phyloP scores from a whole-genome alignment of 2,113 vertebrate genomes.

The Oncorhynchus gorbuscha region DNA sequence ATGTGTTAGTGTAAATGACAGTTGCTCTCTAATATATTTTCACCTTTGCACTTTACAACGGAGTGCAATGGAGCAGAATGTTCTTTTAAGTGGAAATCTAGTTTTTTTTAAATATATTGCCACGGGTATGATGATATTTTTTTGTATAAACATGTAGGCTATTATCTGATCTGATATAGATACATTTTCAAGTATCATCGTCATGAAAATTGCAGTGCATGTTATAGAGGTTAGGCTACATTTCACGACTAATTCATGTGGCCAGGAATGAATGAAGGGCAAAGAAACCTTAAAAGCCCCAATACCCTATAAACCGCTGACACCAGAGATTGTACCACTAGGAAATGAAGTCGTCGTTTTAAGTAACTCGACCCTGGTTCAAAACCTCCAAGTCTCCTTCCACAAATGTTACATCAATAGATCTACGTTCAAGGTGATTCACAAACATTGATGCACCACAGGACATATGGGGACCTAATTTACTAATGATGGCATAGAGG shows the following conservation, averaged over 20 bases:
- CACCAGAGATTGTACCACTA: not conserved
- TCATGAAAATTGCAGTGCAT: too few relatives aligned
- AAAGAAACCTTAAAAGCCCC: not conserved
- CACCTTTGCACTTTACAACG: too few relatives aligned
- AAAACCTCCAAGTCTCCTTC: slow-evolving; percentile 76
- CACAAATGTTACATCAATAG: slow-evolving; percentile 56
- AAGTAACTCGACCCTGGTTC: slow-evolving; percentile 61
- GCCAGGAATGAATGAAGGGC: not conserved
- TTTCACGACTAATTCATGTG: not conserved
- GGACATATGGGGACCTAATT: not conserved
- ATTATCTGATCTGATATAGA: too few relatives aligned
- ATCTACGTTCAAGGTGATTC: slow-evolving; percentile 70
- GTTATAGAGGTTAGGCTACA: too few relatives aligned
- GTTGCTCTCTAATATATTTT: too few relatives aligned
- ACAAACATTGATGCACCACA: slow-evolving; percentile 31
- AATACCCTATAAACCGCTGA: slow-evolving; percentile 6
- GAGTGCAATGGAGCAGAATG: too few relatives aligned
- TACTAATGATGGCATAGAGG: not conserved
- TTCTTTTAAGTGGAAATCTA: too few relatives aligned
- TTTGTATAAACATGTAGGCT: too few relatives aligned
- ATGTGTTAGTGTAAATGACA: too few relatives aligned
- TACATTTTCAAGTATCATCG: too few relatives aligned
- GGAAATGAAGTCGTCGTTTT: slow-evolving; percentile 31
- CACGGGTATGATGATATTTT: too few relatives aligned
- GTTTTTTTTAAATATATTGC: too few relatives aligned